phyloP scores from a whole-genome alignment of 2,888 invertebrate species.

The Ctenicera cuprea region DNA sequence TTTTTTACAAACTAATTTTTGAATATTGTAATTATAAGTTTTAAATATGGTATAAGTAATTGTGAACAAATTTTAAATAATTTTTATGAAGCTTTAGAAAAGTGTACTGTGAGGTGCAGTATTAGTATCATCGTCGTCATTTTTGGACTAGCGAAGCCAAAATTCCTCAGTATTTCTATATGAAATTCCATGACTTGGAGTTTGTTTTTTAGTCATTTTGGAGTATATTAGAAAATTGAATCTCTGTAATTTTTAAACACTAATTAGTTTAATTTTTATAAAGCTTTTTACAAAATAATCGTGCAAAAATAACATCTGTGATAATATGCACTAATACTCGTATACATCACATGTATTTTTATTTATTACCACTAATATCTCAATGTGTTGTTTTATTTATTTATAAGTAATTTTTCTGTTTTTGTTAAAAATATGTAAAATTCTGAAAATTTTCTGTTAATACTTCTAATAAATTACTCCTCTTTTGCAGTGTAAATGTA shows the following conservation, averaged over 20 bases:
- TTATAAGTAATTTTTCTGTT: constrained; percentile 20
- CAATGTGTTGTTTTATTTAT: constrained; percentile 42
- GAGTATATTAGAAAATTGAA: no score
- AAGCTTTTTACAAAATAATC: constrained; percentile 40
- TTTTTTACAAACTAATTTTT: constrained; percentile 41
- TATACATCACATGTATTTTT: constrained; percentile 57
- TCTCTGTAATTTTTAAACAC: no score
- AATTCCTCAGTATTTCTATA: no score
- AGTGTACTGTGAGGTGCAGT: constrained; percentile 8
- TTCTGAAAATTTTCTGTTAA: constrained; percentile 8
- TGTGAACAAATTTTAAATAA: constrained; percentile 13
- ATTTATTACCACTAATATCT: constrained; percentile 49
- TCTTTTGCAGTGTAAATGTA: no score
- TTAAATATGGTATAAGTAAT: constrained; percentile 3
- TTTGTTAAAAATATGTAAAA: constrained; percentile 24
- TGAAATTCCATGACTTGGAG: no score
- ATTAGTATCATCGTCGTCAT: not conserved
- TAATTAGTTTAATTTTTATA: constrained; percentile 14
- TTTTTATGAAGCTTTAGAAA: not conserved
- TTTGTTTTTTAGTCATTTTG: no score
- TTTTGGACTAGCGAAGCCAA: not conserved
- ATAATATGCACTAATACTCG: constrained; percentile 64
- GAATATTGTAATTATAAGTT: constrained; percentile 12
- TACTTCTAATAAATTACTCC: not conserved
- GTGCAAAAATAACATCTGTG: constrained; percentile 66